Base-by-base conservation (phyloP, 2,888 invertebrate species). In the Thalpophila matura region DNA sequence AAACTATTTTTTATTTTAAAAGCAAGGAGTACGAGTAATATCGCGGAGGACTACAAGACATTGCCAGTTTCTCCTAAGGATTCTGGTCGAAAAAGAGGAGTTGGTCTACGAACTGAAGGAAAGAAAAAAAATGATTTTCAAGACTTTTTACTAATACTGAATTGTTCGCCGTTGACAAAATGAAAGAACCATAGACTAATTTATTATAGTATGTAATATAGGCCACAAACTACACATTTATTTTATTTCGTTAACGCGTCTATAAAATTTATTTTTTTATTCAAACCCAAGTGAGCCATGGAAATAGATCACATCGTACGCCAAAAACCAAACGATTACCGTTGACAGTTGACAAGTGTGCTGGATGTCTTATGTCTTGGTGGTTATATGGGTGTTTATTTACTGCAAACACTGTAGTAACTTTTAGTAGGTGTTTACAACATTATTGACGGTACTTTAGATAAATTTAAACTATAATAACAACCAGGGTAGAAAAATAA, bases 261-360 rank as follows among this genome's bases (percentile, higher is more conserved):
- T 20, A 35, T 16, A 55, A 73, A n/a, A n/a, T n/a, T 66, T 0
- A 55, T 24, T 70, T 55, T 70, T 55, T 57, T 62, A 67, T 55
- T 58, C 60, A 54, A 60, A 56, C 14, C 7, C 9, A 69, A 55
- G n/a, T 74, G 29, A 61, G 75, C 62, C 56, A 61, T 43, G 20
- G 38, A 40, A 49, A 67, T 47, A 74, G 16, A 59, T 58, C 65
- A 45, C 27, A 35, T 42, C 38, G 42, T 27, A 33, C 7, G 69
- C 68, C 74, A 74, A 74, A 47, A 43, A 53, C 43, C 14, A 45
- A 53, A 45, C 42, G 18, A 29, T 49, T 43, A 26, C 16, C 20
- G 50, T 50, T 66, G 74, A 45, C 58, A 66, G 58, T 38, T 35
- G 3, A 65, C 51, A 67, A 43, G 27, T 33, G 42, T n/a, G 57